Base-by-base conservation (phyloP, 2,113 vertebrate species). In the Anoura caudifer region DNA sequence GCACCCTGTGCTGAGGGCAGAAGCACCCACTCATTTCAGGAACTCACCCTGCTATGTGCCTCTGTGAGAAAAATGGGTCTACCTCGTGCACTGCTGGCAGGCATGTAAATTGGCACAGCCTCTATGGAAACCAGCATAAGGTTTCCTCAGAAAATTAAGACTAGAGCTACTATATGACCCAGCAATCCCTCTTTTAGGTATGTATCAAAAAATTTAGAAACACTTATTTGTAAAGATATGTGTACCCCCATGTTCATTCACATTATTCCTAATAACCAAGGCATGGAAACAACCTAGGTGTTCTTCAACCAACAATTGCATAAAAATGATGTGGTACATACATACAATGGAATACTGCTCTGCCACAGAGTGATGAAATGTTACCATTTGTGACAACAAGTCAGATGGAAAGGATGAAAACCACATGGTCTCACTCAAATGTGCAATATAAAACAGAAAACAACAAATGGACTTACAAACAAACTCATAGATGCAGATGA, bases 1-100 rank as follows among this genome's bases (percentile, higher is more conserved):
- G 22, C 0, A 2, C n/a, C 17, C 12, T 0, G 1, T 0, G 10
- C 2, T 1, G 11, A 13, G 47, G 9, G 1, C 0, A 9, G 20
- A 43, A 26, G 72, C 52, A 19, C 26, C 17, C 12, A 3, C 7
- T 16, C 0, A 0, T 4, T 19, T 41, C 12, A 10, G 16, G 17
- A 13, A 45, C 22, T 13, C 15, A 0, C 10, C 20, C 28, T 50
- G 11, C 9, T 31, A 24, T 28, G 14, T 11, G 9, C 36, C 4
- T 65, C 47, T 43, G 0, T 65, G 26, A 45, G 26, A 70, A 91
- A 65, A 70, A 15, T 41, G 19, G 17, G 50, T 41, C 38, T 2
- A 43, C 11, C 22, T 41, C 5, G 4, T 41, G 70, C 70, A 41
- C 38, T 72, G 38, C 36, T 24, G 38, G 11, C 22, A 26, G 38